These are phyloP conservation scores for Galaxias olidus DNA, from an alignment of 2,797 vertebrate species.

Conservation along the genomic window DNA sequence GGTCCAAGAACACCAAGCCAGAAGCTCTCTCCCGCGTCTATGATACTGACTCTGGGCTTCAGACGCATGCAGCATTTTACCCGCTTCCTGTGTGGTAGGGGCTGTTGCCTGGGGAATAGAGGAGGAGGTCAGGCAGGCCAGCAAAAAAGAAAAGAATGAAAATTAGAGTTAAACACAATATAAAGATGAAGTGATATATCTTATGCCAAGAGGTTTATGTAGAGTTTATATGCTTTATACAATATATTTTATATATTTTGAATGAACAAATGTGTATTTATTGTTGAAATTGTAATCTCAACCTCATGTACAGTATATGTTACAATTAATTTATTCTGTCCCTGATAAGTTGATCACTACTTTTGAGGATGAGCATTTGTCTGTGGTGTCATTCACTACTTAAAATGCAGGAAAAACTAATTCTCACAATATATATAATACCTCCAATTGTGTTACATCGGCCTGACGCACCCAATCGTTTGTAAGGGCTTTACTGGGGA, in stretches of 20 bases:
- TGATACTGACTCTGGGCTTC: background rate
- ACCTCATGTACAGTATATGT: no score
- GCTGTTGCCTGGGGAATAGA: background rate
- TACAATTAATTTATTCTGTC: no score
- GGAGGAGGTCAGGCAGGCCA: background rate
- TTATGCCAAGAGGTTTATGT: no score
- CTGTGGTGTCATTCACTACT: slow-evolving; percentile 58
- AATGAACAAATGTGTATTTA: no score
- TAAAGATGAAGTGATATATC: no score
- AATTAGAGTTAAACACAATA: no score
- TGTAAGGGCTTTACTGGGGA: slow-evolving; percentile 53
- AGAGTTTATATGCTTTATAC: no score
- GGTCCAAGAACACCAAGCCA: background rate
- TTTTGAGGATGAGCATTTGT: slow-evolving; percentile 64
- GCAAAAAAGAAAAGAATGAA: no score
- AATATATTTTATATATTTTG: no score
- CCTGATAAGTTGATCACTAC: slow-evolving; percentile 28
- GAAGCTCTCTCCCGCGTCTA: background rate
- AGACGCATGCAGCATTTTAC: background rate
- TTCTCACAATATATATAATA: slow-evolving; percentile 75
- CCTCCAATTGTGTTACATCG: slow-evolving; percentile 61
- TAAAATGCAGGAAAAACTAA: slow-evolving; percentile 69
- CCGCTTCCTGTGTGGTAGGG: background rate
- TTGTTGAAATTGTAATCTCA: no score
- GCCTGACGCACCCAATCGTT: slow-evolving; percentile 60